These are phyloP conservation scores for Cataglyphis livida DNA, from an alignment of 2,888 invertebrate species.

Conservation along the genomic window DNA sequence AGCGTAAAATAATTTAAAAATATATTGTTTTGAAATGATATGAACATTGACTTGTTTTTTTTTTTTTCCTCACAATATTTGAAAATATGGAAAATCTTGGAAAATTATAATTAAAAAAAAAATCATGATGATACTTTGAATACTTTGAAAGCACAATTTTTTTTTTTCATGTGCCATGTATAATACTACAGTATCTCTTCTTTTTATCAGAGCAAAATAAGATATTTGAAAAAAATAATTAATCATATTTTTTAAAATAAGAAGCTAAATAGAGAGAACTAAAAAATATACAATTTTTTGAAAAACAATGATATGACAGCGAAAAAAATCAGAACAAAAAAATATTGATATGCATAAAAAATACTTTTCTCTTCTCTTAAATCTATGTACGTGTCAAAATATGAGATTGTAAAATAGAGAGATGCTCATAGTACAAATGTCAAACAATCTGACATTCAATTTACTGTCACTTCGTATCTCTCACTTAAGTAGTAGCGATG, in stretches of 20 bases:
- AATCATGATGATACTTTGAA: not conserved
- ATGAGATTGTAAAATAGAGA: not conserved
- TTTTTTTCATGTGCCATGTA: not conserved
- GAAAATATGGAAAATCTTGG: not conserved
- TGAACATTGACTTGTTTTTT: not conserved
- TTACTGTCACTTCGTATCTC: conserved; percentile 36
- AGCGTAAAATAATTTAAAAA: not conserved
- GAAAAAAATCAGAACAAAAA: not conserved
- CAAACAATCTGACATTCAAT: conserved; percentile 43
- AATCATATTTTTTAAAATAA: not conserved
- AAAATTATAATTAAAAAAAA: not conserved
- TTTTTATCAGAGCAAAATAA: too few species aligned
- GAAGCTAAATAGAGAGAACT: not conserved
- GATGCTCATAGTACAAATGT: not conserved
- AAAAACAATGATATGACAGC: not conserved
- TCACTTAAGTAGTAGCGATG: conserved; percentile 56
- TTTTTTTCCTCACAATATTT: not conserved
- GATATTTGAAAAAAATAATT: not conserved
- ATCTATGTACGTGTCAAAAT: not conserved
- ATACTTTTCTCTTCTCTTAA: not conserved
- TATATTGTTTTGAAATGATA: not conserved
- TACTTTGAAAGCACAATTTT: not conserved
- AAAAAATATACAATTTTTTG: not conserved
- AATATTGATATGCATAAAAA: not conserved
- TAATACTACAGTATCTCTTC: not conserved